Conservation (phyloP, 1,140 invertebrate genomes). For the Onthophagus taurus region DNA sequence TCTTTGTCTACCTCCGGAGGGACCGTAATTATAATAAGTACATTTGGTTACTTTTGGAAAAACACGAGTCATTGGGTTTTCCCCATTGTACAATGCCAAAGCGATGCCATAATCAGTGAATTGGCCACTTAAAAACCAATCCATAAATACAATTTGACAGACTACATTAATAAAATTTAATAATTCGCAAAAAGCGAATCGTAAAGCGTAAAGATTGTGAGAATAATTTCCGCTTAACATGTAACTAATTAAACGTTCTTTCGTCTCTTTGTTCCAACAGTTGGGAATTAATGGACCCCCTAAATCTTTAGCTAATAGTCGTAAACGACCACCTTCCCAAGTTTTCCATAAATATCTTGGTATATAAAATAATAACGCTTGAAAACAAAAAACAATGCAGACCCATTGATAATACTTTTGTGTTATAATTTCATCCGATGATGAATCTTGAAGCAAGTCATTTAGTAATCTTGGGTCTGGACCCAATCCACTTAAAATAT, state of each 20-base stretch:
- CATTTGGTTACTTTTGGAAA: slow-evolving; percentile 76
- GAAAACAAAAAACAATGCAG: slow-evolving; percentile 69
- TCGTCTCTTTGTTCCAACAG: slow-evolving; percentile 44
- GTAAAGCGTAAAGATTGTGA: slow-evolving; percentile 57
- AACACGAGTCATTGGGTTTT: slow-evolving; percentile 46
- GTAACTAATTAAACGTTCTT: slow-evolving; percentile 45
- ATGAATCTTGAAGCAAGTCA: too few relatives aligned
- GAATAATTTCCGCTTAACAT: slow-evolving; percentile 44
- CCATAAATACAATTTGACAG: slow-evolving; percentile 53
- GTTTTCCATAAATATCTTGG: slow-evolving; percentile 69
- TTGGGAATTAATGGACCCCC: slow-evolving; percentile 42
- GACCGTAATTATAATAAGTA: slow-evolving; percentile 53
- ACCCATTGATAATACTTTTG: slow-evolving; percentile 88
- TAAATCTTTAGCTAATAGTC: slow-evolving; percentile 42
- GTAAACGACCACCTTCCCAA: slow-evolving; percentile 57
- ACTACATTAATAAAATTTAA: slow-evolving; percentile 61
- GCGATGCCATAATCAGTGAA: slow-evolving; percentile 61
- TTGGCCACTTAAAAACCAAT: slow-evolving; percentile 64
- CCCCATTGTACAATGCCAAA: slow-evolving; percentile 40
- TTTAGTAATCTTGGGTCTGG: slow-evolving; percentile 3
- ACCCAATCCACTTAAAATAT: slow-evolving; percentile 14
- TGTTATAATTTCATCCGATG: slow-evolving; percentile 40
- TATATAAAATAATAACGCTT: slow-evolving; percentile 64
- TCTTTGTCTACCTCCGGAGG: slow-evolving; percentile 47
- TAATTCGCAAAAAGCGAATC: slow-evolving; percentile 61